Conservation (phyloP, 1,140 invertebrate species). For the Agraylea sexmaculata region DNA sequence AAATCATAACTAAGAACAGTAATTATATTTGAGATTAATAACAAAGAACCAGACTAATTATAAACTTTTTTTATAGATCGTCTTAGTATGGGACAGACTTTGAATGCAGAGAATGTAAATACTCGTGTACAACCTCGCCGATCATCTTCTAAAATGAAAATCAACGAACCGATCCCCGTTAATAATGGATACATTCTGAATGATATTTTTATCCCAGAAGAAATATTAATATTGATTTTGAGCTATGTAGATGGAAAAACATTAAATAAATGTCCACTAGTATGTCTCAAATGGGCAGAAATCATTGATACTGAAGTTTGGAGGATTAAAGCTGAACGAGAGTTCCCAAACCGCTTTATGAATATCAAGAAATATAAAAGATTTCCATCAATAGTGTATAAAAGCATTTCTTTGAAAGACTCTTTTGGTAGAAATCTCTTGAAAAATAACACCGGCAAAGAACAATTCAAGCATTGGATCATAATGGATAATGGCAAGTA, state of each 20-base stretch:
- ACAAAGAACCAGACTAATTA: no score
- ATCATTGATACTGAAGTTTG: slow-evolving; percentile 14
- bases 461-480: slow-evolving; percentile 26
- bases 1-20: no score
- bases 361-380: slow-evolving; percentile 3
- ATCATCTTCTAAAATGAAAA: no score
- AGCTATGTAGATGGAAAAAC: slow-evolving; percentile 11
- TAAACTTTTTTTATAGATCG: no score
- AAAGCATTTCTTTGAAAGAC: slow-evolving; percentile 23
- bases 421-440: slow-evolving; percentile 27
- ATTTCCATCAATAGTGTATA: slow-evolving; percentile 22
- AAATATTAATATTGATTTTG: slow-evolving; percentile 14
- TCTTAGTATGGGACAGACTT: no score
- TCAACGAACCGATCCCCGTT: no score
- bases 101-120: no score
- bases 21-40: no score
- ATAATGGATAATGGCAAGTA: slow-evolving; percentile 22
- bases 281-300: slow-evolving; percentile 14
- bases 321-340: slow-evolving; percentile 18
- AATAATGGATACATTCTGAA: slow-evolving; percentile 14
- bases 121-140: no score
- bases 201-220: slow-evolving; percentile 11
- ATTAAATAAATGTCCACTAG: slow-evolving; percentile 7
- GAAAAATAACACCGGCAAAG: slow-evolving; percentile 29
- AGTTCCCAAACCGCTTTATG: slow-evolving; percentile 3